These are phyloP conservation scores for Ptilorrhoa leucosticta DNA, from an alignment of 2,113 vertebrate genomes.

Conservation along the genomic window DNA sequence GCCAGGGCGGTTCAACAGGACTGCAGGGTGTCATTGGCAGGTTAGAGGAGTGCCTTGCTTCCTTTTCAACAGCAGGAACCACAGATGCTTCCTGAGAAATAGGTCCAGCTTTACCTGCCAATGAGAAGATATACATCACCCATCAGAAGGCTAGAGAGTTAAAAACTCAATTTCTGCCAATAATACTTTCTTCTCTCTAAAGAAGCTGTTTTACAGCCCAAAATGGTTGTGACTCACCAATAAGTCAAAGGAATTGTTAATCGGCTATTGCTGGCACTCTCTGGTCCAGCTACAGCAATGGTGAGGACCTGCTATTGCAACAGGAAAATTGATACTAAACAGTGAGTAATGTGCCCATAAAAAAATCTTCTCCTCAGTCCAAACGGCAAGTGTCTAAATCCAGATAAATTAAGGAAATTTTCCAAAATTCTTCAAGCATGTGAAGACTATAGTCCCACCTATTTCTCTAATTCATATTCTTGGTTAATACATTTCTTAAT, in stretches of 20 bases:
- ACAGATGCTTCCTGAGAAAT: slow-evolving; percentile 60
- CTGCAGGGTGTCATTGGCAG: slow-evolving; percentile 47
- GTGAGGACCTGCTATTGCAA: background rate
- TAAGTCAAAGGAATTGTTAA: background rate
- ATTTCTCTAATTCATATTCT: background rate
- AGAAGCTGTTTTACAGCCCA: background rate
- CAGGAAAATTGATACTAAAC: background rate
- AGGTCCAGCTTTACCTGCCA: slow-evolving; percentile 58
- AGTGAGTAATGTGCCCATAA: background rate
- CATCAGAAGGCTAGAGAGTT: background rate
- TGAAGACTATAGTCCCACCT: background rate
- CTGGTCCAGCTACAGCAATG: background rate
- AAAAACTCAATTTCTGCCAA: background rate
- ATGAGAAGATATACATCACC: slow-evolving; percentile 36
- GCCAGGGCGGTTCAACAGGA: slow-evolving; percentile 84
- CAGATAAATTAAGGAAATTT: background rate
- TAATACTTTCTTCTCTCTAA: background rate
- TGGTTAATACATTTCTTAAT: background rate
- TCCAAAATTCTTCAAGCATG: background rate
- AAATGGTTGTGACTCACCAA: background rate
- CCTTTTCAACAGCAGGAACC: slow-evolving; percentile 40
- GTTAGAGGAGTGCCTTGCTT: slow-evolving; percentile 10
- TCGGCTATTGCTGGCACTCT: background rate
- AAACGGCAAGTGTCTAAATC: background rate
- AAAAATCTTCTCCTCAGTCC: background rate